phyloP scores from a whole-genome alignment of 2,888 invertebrate species.

The Pantelozetes paolii region DNA sequence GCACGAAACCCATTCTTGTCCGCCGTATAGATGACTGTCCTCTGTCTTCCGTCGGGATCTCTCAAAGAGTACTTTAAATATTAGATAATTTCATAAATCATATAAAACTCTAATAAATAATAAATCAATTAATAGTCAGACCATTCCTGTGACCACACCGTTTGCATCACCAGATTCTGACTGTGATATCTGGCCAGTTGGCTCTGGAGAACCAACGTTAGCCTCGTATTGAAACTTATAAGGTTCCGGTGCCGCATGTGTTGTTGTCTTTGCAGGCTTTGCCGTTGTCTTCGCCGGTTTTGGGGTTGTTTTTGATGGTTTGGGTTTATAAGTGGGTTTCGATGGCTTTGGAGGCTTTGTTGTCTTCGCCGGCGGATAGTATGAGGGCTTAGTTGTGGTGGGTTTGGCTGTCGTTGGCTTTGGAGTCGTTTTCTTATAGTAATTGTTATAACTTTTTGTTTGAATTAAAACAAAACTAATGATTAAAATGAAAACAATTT shows the following conservation, averaged over 20 bases:
- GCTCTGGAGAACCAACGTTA: background rate
- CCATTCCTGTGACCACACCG: constrained; percentile 42
- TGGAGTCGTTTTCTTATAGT: background rate
- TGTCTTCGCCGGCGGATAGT: background rate
- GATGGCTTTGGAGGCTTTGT: background rate
- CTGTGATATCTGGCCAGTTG: constrained; percentile 4
- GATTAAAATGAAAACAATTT: background rate
- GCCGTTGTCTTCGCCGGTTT: too few species aligned
- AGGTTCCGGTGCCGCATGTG: background rate
- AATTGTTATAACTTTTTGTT: background rate
- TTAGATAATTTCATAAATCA: too few species aligned
- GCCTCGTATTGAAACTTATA: background rate
- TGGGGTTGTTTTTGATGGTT: too few species aligned
- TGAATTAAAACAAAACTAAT: background rate
- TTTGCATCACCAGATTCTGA: constrained; percentile 42
- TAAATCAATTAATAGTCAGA: too few species aligned
- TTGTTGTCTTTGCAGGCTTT: too few species aligned
- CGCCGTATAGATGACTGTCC: constrained; percentile 44
- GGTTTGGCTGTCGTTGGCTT: background rate
- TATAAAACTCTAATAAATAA: too few species aligned
- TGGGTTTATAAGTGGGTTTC: background rate
- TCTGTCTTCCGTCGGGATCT: constrained; percentile 43
- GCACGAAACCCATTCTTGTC: constrained; percentile 45
- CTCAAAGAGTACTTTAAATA: constrained; percentile 40
- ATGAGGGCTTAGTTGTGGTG: background rate